Percentiles rank a stretch among this genome's conserved stretches.
Evolutionary conservation across 2,113 vertebrate genomes (phyloP).

Genomic region (Sprattus sprattus): DNA sequence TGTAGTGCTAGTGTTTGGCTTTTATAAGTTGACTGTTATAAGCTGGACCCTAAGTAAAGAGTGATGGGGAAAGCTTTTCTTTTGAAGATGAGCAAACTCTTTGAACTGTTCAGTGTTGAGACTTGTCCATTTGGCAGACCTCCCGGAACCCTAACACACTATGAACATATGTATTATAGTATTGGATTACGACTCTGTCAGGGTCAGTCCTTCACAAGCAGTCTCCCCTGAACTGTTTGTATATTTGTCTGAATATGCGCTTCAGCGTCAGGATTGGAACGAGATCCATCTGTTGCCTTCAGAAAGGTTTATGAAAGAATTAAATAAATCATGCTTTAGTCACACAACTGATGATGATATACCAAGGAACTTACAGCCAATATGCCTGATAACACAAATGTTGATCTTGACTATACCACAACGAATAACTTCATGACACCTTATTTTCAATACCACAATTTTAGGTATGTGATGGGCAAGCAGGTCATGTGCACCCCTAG

Average conservation of each 20-base stretch:
- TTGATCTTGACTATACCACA: neutral
- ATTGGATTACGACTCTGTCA: constrained; percentile 80
- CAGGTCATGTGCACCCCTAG: neutral
- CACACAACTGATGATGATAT: neutral
- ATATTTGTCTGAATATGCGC: constrained; percentile 76
- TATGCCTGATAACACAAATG: neutral
- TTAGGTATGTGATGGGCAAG: neutral
- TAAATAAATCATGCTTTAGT: neutral
- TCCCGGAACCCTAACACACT: constrained; percentile 57
- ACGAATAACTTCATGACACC: neutral
- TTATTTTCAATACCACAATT: no score
- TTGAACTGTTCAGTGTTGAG: constrained; percentile 76
- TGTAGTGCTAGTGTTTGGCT: constrained; percentile 69
- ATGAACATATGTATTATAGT: constrained; percentile 77
- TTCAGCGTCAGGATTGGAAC: constrained; percentile 67
- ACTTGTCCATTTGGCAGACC: constrained; percentile 71
- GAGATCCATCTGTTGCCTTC: constrained; percentile 40
- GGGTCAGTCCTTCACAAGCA: constrained; percentile 77
- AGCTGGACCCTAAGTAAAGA: constrained; percentile 70
- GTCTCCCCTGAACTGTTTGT: constrained; percentile 79
- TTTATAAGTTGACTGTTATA: constrained; percentile 62
- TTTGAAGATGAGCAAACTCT: constrained; percentile 73
- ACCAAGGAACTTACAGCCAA: neutral
- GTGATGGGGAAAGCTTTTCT: constrained; percentile 79
- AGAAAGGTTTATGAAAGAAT: constrained; percentile 55